Base-by-base conservation (phyloP, 2,113 vertebrate species). In the Boleophthalmus pectinirostris region DNA sequence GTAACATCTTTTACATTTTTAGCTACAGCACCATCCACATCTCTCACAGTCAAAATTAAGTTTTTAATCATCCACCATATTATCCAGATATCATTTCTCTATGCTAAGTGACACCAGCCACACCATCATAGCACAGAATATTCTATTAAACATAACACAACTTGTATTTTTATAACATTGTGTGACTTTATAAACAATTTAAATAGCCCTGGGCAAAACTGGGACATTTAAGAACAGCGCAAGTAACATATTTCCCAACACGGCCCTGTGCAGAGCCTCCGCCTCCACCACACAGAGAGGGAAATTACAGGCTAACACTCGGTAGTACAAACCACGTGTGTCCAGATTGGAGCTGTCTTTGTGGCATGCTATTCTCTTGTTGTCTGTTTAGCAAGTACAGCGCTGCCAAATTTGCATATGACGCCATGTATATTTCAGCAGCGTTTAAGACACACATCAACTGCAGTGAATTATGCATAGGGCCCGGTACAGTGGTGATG, bases 341-440 rank as follows among this genome's bases (percentile, higher is more conserved):
- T 88, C 85, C 89, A 85, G 82, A 60, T 68, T 45, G 81, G 53
- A 71, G 68, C 77, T 68, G 65, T 80, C 75, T 77, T 69, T 23
- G 3, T 84, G 74, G 79, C 86, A 76, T 77, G 69, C 81, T 80
- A 73, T 70, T 74, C 86, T 85, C 84, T 71, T 84, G 80, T 82
- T 88, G 73, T 87, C 88, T 94, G 93, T 95, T 94, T 93, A 94
- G 91, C 89, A 92, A 92, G 89, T 93, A 93, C 93, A 88, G 85
- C 87, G 70, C 69, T 69, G 92, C 82, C 84, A 80, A 89, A 97
- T 97, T 96, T 97, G 95, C 97, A 97, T 97, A 96, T 94, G 94
- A 95, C 92, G 93, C 71, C 95, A 95, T 97, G 94, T 96, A 97
- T 96, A 95, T 97, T 97, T 98, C 94, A 97, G 93, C 90, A 92